Evolutionary conservation across 2,888 invertebrate genomes (phyloP), one percentile per base, ranked within the genome.

Genomic region (Tridacna gigas): DNA sequence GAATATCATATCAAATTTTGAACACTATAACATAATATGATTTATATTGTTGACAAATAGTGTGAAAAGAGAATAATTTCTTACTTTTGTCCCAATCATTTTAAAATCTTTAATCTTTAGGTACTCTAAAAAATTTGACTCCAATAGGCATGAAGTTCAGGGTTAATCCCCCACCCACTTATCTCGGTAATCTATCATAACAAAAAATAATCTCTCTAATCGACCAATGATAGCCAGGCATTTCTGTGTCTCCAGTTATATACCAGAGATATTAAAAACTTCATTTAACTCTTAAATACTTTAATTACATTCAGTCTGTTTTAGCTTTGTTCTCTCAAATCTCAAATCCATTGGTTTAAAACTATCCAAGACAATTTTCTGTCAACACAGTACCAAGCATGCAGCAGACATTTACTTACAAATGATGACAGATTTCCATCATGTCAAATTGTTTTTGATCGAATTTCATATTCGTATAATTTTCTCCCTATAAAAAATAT

Each of bases 131-230:
- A n/a, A n/a, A n/a, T n/a, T n/a, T n/a, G n/a, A n/a, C n/a, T n/a
- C n/a, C 37, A 37, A 37, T 37, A 37, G 37, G 37, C 7, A 37
- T 37, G 37, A 37, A 37, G 37, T 37, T 37, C 37, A 37, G 37
- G 37, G 37, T 13, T 37, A 47, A 69, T 37, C 37, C 69, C 69
- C 28, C n/a, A 69, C n/a, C 71, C 51, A 26, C 71, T 71, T 71
- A 71, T 71, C 71, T 26, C 26, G 20, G 22, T 48, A 51, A 71
- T 71, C 71, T 71, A 48, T 71, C 71, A 71, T 71, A 71, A 71
- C 71, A 51, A 51, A 51, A 51, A 13, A 51, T 71, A 71, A 71
- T 71, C 71, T 51, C 47, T 48, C 15, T 48, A 51, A 71, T 71
- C 22, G 45, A 51, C 51, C 71, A 71, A 28, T 51, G 71, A 47